Percentiles rank a stretch among this genome's conserved stretches.
phyloP scores from a whole-genome alignment of 2,888 invertebrate genomes.

The Elgonia sp. region DNA sequence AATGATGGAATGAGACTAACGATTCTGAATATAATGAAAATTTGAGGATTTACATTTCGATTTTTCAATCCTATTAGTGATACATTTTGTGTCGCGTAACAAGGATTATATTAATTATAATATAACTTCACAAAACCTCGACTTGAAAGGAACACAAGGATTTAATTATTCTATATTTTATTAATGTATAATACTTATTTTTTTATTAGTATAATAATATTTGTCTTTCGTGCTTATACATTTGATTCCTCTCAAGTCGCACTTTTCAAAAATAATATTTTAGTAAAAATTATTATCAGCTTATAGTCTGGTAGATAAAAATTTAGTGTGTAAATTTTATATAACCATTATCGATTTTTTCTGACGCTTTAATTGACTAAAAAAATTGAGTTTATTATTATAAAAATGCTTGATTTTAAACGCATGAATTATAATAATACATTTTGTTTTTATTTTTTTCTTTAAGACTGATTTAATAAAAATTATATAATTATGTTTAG shows the following conservation, averaged over 20 bases:
- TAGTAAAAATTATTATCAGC: background rate
- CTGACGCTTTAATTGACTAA: too few species aligned
- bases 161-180: background rate
- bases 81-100: background rate
- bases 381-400: too few species aligned
- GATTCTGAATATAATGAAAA: background rate
- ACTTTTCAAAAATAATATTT: background rate
- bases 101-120: too few species aligned
- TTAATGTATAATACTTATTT: background rate
- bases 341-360: too few species aligned
- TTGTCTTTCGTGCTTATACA: background rate
- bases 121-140: background rate
- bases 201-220: background rate
- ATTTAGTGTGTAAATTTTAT: too few species aligned
- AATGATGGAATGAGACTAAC: background rate
- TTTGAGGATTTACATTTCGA: background rate
- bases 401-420: too few species aligned
- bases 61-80: background rate
- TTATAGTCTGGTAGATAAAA: too few species aligned
- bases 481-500: too few species aligned
- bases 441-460: too few species aligned
- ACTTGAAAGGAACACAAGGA: background rate
- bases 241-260: slow-evolving; percentile 5
- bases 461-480: too few species aligned
- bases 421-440: too few species aligned